Evolutionary conservation across 2,888 invertebrate genomes (phyloP), one percentile per base, ranked within the genome.

Genomic region (Magallana nippona): DNA sequence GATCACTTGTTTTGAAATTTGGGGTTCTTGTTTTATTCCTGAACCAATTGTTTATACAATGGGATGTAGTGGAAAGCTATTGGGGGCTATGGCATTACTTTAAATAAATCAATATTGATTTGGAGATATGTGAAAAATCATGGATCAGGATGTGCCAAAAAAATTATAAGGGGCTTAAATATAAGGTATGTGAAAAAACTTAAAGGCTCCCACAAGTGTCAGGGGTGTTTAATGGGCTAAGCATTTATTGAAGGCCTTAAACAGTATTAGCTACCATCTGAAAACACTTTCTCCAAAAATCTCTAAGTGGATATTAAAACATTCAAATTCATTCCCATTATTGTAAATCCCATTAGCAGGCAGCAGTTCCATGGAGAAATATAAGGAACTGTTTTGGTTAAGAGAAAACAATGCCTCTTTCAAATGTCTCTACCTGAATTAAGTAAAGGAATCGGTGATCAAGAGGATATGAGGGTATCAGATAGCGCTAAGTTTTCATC

Each of bases 91-190:
- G 63, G 22, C 11, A 63, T 63, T 63, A 63, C 63, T 63, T 63
- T 63, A 63, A 63, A 63, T 63, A 63, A 22, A 63, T 63, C 63
- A 63, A 63, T 63, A 63, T 63, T 63, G 63, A 63, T 63, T 22
- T 63, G 63, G 63, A 63, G 63, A 63, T 22, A 63, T 63, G 63
- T 63, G 63, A 63, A 63, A 63, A 63, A 22, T 63, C 32, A 22
- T 10, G 22, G 63, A 63, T 63, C 63, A 63, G 63, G 63, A 63
- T 63, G 63, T 63, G 63, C 63, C 63, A 63, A 63, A 63, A 63
- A 63, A 63, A 10, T 63, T 22, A 63, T 63, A 63, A 63, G 63
- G 11, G 5, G 63, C 27, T 63, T 63, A 63, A 27, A 63, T 63
- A 27, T 27, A 63, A 27, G 63, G 63, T 63, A 15, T 63, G 27